Evolutionary conservation across 2,113 vertebrate genomes (phyloP).

Genomic region (Rhineura floridana): DNA sequence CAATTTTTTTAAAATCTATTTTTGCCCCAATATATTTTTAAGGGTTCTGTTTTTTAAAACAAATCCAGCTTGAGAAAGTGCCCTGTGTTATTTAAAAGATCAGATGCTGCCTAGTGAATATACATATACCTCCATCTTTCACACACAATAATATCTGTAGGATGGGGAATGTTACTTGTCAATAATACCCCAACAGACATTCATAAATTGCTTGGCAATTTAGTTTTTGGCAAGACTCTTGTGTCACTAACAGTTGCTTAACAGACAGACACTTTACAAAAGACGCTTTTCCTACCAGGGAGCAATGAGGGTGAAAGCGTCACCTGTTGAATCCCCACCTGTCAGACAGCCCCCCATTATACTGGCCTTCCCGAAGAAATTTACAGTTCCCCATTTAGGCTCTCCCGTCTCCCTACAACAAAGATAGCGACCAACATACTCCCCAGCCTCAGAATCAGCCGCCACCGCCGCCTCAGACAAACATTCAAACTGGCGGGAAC

Average conservation of each 20-base stretch:
- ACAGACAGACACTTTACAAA: background rate
- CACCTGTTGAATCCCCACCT: slow-evolving; percentile 1
- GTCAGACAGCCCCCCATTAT: background rate
- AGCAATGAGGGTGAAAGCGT: background rate
- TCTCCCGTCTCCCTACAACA: background rate
- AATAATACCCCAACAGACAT: background rate
- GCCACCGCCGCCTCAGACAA: background rate
- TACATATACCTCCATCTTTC: background rate
- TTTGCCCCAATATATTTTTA: background rate
- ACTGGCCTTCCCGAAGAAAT: too few species aligned
- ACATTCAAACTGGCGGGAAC: slow-evolving; percentile 62
- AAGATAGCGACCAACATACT: background rate
- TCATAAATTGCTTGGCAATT: too few species aligned
- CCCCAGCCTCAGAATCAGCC: background rate
- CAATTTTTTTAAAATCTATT: background rate
- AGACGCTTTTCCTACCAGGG: background rate
- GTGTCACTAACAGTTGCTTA: background rate
- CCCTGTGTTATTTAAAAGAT: background rate
- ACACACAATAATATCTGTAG: too few species aligned
- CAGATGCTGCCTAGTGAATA: background rate
- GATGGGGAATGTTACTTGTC: too few species aligned
- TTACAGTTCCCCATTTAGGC: background rate
- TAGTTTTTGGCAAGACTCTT: background rate
- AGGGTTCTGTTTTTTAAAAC: background rate
- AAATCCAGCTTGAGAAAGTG: background rate